These are phyloP conservation scores for Staurois parvus DNA, from an alignment of 2,797 vertebrate genomes.

Conservation along the genomic window DNA sequence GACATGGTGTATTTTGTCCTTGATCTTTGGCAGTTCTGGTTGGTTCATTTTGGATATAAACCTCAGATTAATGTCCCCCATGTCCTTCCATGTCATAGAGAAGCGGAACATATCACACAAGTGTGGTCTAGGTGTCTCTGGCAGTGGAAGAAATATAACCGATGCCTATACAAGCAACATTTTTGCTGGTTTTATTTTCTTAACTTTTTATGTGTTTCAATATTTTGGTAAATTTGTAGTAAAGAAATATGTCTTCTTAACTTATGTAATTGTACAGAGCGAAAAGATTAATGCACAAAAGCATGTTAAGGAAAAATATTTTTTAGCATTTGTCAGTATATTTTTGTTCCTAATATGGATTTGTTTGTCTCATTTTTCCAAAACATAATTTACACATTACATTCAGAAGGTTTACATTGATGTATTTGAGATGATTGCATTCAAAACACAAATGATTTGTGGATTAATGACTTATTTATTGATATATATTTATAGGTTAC, in stretches of 20 bases:
- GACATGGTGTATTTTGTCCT: conserved; percentile 30
- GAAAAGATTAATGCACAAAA: conserved; percentile 77
- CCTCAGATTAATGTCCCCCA: conserved; percentile 74
- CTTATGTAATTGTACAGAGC: conserved; percentile 85
- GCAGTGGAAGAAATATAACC: conserved; percentile 68
- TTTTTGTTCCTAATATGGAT: conserved; percentile 63
- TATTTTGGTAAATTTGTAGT: conserved; percentile 96
- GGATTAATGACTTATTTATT: too few species aligned
- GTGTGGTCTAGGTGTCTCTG: conserved; percentile 2
- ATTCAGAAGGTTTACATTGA: neutral
- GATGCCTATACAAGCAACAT: conserved; percentile 82
- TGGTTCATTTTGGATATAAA: conserved; percentile 77
- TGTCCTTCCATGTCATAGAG: conserved; percentile 40
- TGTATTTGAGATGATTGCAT: neutral
- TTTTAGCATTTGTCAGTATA: conserved; percentile 77
- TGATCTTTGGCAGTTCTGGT: neutral
- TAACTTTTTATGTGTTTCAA: conserved; percentile 94
- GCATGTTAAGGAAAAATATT: conserved; percentile 70
- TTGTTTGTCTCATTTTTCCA: neutral
- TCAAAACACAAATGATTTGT: neutral
- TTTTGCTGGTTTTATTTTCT: conserved; percentile 87
- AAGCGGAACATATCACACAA: conserved; percentile 5
- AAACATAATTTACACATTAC: conserved; percentile 28
- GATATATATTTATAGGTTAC: neutral
- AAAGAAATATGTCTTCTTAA: conserved; percentile 84